Evolutionary conservation across 2,113 vertebrate genomes (phyloP).

Genomic region (Semnornis frantzii): DNA sequence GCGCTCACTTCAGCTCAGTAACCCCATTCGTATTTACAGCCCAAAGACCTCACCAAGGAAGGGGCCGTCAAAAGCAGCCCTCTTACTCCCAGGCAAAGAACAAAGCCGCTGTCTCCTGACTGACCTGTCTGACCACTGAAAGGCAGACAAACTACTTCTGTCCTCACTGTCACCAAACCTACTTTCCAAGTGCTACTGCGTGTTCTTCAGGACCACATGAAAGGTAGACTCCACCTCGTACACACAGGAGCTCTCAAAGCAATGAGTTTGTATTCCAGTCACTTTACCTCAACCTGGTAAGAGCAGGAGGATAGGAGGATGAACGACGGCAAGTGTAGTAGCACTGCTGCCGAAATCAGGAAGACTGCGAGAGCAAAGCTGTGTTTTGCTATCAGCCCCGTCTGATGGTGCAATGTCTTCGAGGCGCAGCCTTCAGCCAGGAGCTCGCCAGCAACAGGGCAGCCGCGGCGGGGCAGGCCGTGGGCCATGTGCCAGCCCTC

Average conservation of each 20-base stretch:
- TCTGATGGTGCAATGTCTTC: rapidly evolving
- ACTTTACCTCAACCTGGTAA: rapidly evolving
- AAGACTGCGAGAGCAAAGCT: not conserved
- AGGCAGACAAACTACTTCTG: not conserved
- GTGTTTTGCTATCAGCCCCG: rapidly evolving
- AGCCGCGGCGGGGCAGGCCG: not conserved
- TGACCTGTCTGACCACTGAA: not conserved
- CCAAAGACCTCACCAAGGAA: not conserved
- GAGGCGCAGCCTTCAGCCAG: not conserved
- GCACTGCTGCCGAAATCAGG: not conserved
- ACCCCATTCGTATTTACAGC: not conserved
- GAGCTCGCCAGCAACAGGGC: no score
- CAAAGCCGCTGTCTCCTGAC: not conserved
- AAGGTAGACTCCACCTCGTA: rapidly evolving
- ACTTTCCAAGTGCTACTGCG: not conserved
- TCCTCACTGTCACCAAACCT: not conserved
- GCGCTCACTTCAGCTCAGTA: not conserved
- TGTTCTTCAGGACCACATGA: rapidly evolving
- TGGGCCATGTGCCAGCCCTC: not conserved
- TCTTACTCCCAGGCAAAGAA: not conserved
- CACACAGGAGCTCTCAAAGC: not conserved
- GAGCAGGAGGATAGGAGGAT: rapidly evolving
- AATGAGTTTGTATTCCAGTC: no score
- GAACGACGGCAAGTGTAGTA: rapidly evolving
- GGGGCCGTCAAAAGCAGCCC: not conserved